Conservation (phyloP, 2,797 vertebrate genomes). For the Takifugu ocellatus region DNA sequence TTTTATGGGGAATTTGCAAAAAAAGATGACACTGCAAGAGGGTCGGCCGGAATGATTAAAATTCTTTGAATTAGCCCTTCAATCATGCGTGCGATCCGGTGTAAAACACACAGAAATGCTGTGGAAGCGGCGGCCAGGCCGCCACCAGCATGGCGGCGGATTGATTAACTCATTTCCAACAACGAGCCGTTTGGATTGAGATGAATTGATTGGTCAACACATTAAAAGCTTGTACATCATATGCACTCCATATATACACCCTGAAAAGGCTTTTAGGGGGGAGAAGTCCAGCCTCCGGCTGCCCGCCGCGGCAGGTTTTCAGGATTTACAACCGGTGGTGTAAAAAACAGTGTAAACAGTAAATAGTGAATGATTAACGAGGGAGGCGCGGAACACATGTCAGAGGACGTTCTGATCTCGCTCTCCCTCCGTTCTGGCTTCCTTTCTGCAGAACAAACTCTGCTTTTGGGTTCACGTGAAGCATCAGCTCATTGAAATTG, state of each 20-base stretch:
- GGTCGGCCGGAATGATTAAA: constrained; percentile 61
- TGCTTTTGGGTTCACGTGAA: no score
- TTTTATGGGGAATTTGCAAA: constrained; percentile 65
- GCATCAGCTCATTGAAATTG: no score
- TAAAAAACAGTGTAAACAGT: constrained; percentile 41
- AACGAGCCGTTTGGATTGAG: constrained; percentile 37
- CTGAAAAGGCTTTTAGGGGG: constrained; percentile 66
- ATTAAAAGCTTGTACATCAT: constrained; percentile 60
- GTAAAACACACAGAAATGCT: constrained; percentile 66
- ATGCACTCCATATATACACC: constrained; percentile 36
- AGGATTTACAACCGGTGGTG: constrained; percentile 47
- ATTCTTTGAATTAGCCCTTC: constrained; percentile 63
- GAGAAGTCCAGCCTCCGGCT: no score
- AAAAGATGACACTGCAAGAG: constrained; percentile 64
- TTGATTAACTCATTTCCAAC: constrained; percentile 63
- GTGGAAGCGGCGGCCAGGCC: constrained; percentile 45
- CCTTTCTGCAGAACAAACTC: no score
- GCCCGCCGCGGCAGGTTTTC: constrained; percentile 21
- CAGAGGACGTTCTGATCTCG: not conserved
- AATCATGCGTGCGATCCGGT: constrained; percentile 55
- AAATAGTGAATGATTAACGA: constrained; percentile 39
- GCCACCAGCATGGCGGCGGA: constrained; percentile 40
- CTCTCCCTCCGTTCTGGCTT: no score
- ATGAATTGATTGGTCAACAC: constrained; percentile 66
- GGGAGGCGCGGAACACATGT: constrained; percentile 6